These are phyloP conservation scores for Anoplophora glabripennis DNA, from an alignment of 1,140 invertebrate species.

Conservation along the genomic window DNA sequence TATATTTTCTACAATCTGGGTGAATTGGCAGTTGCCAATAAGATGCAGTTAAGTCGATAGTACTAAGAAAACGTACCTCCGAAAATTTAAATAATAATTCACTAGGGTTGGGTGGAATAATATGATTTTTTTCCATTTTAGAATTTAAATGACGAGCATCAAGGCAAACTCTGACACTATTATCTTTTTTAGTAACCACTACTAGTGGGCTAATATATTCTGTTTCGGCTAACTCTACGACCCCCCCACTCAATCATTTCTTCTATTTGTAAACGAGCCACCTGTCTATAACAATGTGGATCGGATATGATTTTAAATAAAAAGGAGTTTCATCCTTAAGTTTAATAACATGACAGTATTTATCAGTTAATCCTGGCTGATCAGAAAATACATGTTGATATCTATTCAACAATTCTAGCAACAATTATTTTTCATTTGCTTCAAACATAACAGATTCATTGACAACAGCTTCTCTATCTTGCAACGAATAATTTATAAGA, in stretches of 20 bases:
- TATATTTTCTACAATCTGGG: not conserved
- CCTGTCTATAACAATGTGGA: not conserved
- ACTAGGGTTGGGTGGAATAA: slow-evolving; percentile 5
- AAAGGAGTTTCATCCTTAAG: not conserved
- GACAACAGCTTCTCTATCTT: not conserved
- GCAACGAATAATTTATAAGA: not conserved
- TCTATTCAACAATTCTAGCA: not conserved
- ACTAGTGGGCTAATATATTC: slow-evolving; percentile 10
- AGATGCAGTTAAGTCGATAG: slow-evolving; percentile 1
- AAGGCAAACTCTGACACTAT: not conserved
- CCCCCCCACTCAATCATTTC: slow-evolving; percentile 7
- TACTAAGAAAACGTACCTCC: slow-evolving; percentile 1
- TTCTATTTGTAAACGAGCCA: not conserved
- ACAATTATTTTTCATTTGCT: not conserved
- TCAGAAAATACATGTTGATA: not conserved
- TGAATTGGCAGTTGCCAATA: slow-evolving; percentile 8
- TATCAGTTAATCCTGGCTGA: not conserved
- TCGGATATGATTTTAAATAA: not conserved
- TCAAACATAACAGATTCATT: not conserved
- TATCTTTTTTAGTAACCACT: slow-evolving; percentile 5
- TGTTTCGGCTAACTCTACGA: not conserved
- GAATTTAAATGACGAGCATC: slow-evolving; percentile 1
- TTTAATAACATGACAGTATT: not conserved
- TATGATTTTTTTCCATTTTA: not conserved
- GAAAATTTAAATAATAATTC: slow-evolving; percentile 1